Base-by-base conservation (phyloP, 2,113 vertebrate species). In the Grammomys surdaster region DNA sequence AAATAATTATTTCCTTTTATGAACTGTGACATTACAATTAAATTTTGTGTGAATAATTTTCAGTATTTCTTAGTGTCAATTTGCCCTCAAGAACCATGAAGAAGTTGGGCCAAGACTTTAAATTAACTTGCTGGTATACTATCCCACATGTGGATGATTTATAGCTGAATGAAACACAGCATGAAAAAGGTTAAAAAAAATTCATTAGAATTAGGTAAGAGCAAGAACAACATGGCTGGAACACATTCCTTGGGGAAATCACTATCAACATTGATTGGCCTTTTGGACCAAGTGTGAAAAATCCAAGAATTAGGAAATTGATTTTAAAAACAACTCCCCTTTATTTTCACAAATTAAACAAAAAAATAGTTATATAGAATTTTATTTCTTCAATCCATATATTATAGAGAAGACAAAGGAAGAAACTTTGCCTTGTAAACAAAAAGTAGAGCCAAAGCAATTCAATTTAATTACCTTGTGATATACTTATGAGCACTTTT, bases 261-360 rank as follows among this genome's bases (percentile, higher is more conserved):
- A 82, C 87, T 63, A 94, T 94, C 78, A 88, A 67, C 33, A 48
- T 54, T 70, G 73, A 48, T 54, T 70, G 73, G 80, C 56, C 46
- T 96, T 90, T 91, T 54, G 87, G 54, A 97, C 12, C 73, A 46
- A 67, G 93, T 92, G 89, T 72, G 36, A 91, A 95, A 88, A 78
- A 17, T 46, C 28, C 17, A 84, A 91, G 63, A 90, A 91, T 88
- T 91, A 96, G 31, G 24, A 89, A 96, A 60, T 77, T 5, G 51
- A 93, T 90, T 90, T 98, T 97, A 93, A 88, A 95, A 96, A 89
- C 76, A 97, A 77, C 31, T 92, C 48, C 92, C 88, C 82, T 93
- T 89, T 89, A 78, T 63, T 95, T 97, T 97, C 51, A 96, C 51
- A 96, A 48, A 67, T 36, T 88, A 91, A 43, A 94, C 28, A 95